phyloP scores from a whole-genome alignment of 2,888 invertebrate genomes.

The Glaucopsyche alexis region DNA sequence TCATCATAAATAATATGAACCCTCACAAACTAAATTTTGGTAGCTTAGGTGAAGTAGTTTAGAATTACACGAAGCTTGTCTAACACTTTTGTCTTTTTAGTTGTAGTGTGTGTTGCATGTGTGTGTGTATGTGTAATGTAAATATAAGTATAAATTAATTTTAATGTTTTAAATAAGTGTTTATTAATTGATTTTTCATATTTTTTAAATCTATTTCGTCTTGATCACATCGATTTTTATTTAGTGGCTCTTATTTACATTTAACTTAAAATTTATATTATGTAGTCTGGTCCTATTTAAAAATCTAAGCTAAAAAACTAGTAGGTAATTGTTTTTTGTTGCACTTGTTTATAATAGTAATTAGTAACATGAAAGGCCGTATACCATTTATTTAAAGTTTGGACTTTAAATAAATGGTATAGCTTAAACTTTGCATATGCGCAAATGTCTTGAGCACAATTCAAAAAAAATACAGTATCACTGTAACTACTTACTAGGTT shows the following conservation, averaged over 20 bases:
- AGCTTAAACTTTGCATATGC: too few species aligned
- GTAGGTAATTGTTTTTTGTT: not conserved
- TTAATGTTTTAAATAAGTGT: conserved; percentile 34
- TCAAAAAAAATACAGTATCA: too few species aligned
- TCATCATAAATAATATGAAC: conserved; percentile 19
- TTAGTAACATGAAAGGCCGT: not conserved
- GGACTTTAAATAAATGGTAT: not conserved
- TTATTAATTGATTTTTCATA: conserved; percentile 10
- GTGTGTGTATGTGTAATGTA: conserved; percentile 53
- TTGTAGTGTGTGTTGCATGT: conserved; percentile 58
- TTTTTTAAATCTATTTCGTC: conserved; percentile 38
- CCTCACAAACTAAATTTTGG: conserved; percentile 23
- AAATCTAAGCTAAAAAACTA: not conserved
- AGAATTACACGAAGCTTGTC: conserved; percentile 34
- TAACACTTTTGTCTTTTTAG: conserved; percentile 41
- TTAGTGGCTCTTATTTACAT: not conserved
- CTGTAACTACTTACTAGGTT: not conserved
- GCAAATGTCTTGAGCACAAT: too few species aligned
- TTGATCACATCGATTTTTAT: conserved; percentile 25
- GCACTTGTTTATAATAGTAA: not conserved
- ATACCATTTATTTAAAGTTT: too few species aligned
- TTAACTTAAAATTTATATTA: not conserved
- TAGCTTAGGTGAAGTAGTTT: conserved; percentile 23
- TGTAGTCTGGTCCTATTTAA: not conserved
- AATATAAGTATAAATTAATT: conserved; percentile 35